phyloP scores from a whole-genome alignment of 2,797 vertebrate species.

The Chromobotia macracanthus region DNA sequence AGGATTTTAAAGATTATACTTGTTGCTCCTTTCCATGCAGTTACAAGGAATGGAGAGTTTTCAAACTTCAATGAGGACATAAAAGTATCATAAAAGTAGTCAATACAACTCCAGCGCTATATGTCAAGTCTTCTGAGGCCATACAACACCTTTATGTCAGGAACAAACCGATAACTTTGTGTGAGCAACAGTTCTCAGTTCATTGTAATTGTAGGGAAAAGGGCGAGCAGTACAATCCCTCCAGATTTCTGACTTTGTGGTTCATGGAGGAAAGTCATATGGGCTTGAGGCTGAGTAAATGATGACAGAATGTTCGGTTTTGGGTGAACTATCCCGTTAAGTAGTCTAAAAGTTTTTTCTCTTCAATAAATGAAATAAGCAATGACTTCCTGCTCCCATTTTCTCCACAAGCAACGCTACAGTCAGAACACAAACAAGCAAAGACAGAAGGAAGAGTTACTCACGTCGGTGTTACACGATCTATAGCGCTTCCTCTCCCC shows the following conservation, averaged over 20 bases:
- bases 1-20: too few relatives aligned
- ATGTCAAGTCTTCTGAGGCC: too few relatives aligned
- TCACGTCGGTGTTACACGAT: constrained; percentile 96
- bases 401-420: background rate
- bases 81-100: too few relatives aligned
- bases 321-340: background rate
- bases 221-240: too few relatives aligned
- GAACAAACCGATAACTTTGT: too few relatives aligned
- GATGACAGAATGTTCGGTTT: background rate
- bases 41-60: too few relatives aligned
- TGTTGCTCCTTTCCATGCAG: too few relatives aligned
- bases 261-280: background rate
- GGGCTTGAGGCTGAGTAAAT: background rate
- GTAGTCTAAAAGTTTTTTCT: background rate
- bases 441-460: constrained; percentile 65
- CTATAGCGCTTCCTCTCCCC: constrained; percentile 96
- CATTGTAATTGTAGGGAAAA: too few relatives aligned
- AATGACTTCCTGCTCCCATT: background rate
- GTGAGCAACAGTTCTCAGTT: too few relatives aligned
- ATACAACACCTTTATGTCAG: too few relatives aligned
- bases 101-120: too few relatives aligned
- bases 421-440: background rate
- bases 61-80: too few relatives aligned
- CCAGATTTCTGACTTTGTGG: background rate
- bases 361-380: background rate